Percentiles rank a stretch among this genome's conserved stretches.
Conservation (phyloP, 1,140 invertebrate species). For the Venturia canescens region DNA sequence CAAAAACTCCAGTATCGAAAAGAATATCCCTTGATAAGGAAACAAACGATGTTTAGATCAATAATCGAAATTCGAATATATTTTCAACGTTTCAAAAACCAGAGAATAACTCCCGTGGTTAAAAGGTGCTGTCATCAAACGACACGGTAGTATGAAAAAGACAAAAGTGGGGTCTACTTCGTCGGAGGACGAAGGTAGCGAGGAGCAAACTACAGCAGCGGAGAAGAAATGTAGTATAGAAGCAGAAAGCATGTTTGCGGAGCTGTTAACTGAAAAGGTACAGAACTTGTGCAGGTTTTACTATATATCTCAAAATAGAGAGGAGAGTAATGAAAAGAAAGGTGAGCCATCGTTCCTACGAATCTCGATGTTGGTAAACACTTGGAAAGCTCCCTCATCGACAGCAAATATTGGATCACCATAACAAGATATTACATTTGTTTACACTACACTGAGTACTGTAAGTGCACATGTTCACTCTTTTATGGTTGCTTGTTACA, state of each 20-base stretch:
- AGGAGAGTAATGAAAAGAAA: conserved; percentile 45
- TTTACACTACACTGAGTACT: no score
- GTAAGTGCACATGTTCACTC: no score
- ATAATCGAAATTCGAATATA: background rate
- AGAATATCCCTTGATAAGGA: background rate
- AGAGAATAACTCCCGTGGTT: background rate
- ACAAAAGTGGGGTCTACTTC: conserved; percentile 23
- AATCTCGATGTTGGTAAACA: background rate
- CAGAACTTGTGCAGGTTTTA: conserved; percentile 13
- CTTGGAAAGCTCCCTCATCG: conserved; percentile 50
- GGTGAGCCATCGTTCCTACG: background rate
- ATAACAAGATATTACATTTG: no score
- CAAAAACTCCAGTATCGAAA: background rate
- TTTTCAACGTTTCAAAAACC: background rate
- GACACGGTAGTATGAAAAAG: background rate
- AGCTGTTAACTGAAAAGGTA: conserved; percentile 29
- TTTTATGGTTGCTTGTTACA: no score
- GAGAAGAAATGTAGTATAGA: background rate
- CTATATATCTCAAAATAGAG: conserved; percentile 14
- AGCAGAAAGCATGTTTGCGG: conserved; percentile 36
- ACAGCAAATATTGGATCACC: conserved; percentile 60
- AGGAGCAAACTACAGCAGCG: conserved; percentile 12
- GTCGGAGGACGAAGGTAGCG: background rate
- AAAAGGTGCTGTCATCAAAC: background rate
- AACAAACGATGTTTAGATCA: background rate